Evolutionary conservation across 2,113 vertebrate species (phyloP).

Genomic region (Halichoeres trimaculatus): DNA sequence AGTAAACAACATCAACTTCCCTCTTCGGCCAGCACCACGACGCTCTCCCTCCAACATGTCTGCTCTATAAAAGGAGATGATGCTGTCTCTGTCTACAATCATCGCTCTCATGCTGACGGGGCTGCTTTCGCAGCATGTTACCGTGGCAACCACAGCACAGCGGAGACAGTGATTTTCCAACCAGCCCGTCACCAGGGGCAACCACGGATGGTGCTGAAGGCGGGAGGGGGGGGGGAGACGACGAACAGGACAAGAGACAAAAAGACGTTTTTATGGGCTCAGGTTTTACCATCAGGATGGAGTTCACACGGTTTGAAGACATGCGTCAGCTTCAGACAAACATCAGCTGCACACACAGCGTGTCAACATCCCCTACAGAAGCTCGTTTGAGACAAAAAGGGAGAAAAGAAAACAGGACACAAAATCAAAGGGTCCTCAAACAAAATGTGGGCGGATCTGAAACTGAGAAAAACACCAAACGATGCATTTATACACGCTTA

Average conservation of each 20-base stretch:
- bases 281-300: neutral
- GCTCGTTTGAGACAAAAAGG: neutral
- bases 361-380: neutral
- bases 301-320: neutral
- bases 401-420: neutral
- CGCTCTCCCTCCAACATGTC: neutral
- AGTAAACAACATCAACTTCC: too few relatives aligned
- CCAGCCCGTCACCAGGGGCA: constrained; percentile 80
- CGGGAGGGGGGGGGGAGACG: neutral
- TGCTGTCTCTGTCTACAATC: constrained; percentile 56
- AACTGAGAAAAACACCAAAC: too few relatives aligned
- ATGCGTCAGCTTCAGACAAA: neutral
- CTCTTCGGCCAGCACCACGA: too few relatives aligned
- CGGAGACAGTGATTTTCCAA: constrained; percentile 77
- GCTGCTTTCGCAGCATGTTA: constrained; percentile 71
- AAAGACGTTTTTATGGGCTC: too few relatives aligned
- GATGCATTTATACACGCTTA: too few relatives aligned
- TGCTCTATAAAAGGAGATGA: constrained; percentile 45
- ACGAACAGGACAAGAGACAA: neutral
- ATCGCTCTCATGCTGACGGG: constrained; percentile 21
- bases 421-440: too few relatives aligned
- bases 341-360: neutral
- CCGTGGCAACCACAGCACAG: constrained; percentile 80
- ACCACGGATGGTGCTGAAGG: constrained; percentile 60
- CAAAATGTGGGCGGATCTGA: too few relatives aligned